Evolutionary conservation across 1,140 invertebrate genomes (phyloP).

Genomic region (Lerema accius): DNA sequence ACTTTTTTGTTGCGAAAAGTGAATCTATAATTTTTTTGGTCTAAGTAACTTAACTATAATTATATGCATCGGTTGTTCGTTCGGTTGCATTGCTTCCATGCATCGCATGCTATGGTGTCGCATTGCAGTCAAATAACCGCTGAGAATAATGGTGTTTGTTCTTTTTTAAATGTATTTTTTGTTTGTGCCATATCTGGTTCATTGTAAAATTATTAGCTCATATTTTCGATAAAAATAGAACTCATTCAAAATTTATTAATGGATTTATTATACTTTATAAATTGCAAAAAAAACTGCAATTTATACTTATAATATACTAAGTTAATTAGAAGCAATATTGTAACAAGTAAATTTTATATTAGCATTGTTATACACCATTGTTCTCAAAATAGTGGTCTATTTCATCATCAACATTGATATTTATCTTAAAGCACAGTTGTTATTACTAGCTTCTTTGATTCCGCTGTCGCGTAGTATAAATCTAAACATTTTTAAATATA

Average conservation of each 20-base stretch:
- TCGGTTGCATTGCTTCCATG: neutral
- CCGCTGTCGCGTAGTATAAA: constrained; percentile 65
- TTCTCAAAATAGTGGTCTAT: neutral
- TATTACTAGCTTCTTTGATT: constrained; percentile 72
- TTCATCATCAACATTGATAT: constrained; percentile 36
- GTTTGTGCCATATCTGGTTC: constrained; percentile 10
- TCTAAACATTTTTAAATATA: constrained; percentile 48
- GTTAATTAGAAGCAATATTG: too few relatives aligned
- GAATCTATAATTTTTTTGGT: too few relatives aligned
- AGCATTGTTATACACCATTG: neutral
- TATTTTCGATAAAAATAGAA: neutral
- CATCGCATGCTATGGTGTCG: neutral
- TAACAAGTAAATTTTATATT: neutral
- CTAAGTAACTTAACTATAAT: too few relatives aligned
- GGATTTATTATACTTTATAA: too few relatives aligned
- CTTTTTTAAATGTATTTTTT: too few relatives aligned
- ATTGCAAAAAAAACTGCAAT: too few relatives aligned
- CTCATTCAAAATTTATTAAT: too few relatives aligned
- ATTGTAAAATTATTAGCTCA: neutral
- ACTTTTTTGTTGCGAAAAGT: too few relatives aligned
- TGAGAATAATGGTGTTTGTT: neutral
- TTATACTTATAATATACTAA: too few relatives aligned
- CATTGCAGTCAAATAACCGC: neutral
- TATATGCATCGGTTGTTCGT: too few relatives aligned
- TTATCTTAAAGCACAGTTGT: constrained; percentile 53